Base-by-base conservation (phyloP, 2,797 vertebrate genomes). In the Oreortyx pictus region DNA sequence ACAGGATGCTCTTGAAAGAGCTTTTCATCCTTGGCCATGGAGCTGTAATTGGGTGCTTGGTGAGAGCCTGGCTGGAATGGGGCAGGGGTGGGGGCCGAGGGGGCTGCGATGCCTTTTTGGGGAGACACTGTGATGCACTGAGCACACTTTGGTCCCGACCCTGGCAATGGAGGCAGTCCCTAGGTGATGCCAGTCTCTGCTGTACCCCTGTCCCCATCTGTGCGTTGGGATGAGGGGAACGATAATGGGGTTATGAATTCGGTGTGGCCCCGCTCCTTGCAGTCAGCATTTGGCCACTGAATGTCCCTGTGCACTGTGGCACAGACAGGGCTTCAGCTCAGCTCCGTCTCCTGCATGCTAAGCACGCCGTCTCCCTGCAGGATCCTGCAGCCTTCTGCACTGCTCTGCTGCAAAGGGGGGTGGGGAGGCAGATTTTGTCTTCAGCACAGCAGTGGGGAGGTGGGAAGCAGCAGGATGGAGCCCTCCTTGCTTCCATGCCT, bases 331-430 rank as follows among this genome's bases (percentile, higher is more conserved):
- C 93, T 93, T 67, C 20, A 25, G 76, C 95, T 89, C 50, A 0
- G 75, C 43, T 0, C 78, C 54, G n/a, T 86, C 92, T 81, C 84
- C 94, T 95, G 94, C 95, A 94, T 96, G 96, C 94, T 96, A 93
- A 96, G 80, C 67, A 82, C 44, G 49, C 4, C 29, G 2, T 23
- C 82, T 97, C 88, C 90, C 93, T 88, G 91, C 96, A 96, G 92
- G 84, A 82, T 95, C 85, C 94, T 86, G 88, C 74, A 86, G 94
- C 80, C 90, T 93, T 92, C 70, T 93, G 90, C 92, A 89, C 94
- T 37, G 86, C 90, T 91, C 94, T 96, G 93, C 95, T 94, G 95
- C 95, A 96, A 86, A 94, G 88, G 82, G 88, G 88, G 83, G 83
- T 89, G 84, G 96, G 96, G 84, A 93, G 87, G 15, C 4, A 1